Percentiles rank a stretch among this genome's conserved stretches.
Conservation (phyloP, 2,797 vertebrate genomes). For the Champsocephalus gunnari region DNA sequence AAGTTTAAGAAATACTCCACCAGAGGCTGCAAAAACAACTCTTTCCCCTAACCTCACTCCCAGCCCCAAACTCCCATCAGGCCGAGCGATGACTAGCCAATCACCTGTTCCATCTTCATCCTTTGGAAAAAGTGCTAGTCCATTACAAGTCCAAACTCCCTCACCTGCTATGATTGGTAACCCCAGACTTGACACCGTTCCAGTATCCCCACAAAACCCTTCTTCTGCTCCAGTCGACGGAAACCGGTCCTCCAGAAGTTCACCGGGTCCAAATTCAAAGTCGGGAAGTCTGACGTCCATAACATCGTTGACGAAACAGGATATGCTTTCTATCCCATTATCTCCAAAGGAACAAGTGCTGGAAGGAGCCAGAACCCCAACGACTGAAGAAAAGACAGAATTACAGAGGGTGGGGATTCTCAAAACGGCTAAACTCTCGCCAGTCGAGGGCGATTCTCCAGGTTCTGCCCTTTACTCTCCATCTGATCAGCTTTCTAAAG, state of each 20-base stretch:
- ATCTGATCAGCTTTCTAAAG: slow-evolving; percentile 34
- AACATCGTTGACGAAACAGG: not conserved
- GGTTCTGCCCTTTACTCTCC: slow-evolving; percentile 2
- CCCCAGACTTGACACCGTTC: slow-evolving; percentile 10
- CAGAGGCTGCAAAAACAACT: slow-evolving; percentile 16
- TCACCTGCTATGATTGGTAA: not conserved
- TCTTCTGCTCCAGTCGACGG: slow-evolving; percentile 16
- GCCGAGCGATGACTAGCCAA: not conserved
- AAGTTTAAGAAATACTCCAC: slow-evolving; percentile 20
- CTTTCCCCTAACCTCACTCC: slow-evolving; percentile 12
- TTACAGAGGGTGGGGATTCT: slow-evolving; percentile 44
- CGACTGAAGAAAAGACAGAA: slow-evolving; percentile 41
- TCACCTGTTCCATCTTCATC: slow-evolving; percentile 21
- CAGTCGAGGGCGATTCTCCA: slow-evolving; percentile 6
- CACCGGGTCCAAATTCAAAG: slow-evolving; percentile 18
- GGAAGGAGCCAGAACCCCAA: not conserved
- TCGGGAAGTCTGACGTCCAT: slow-evolving; percentile 22
- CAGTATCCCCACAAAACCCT: not conserved
- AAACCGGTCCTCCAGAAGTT: not conserved
- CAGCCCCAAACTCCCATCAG: slow-evolving; percentile 39
- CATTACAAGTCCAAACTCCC: slow-evolving; percentile 5
- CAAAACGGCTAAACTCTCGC: slow-evolving; percentile 26
- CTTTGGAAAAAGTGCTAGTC: slow-evolving; percentile 22
- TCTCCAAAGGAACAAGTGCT: slow-evolving; percentile 19
- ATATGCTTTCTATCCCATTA: slow-evolving; percentile 9